Evolutionary conservation across 2,888 invertebrate genomes (phyloP).

Genomic region (Amphipoea lucens): DNA sequence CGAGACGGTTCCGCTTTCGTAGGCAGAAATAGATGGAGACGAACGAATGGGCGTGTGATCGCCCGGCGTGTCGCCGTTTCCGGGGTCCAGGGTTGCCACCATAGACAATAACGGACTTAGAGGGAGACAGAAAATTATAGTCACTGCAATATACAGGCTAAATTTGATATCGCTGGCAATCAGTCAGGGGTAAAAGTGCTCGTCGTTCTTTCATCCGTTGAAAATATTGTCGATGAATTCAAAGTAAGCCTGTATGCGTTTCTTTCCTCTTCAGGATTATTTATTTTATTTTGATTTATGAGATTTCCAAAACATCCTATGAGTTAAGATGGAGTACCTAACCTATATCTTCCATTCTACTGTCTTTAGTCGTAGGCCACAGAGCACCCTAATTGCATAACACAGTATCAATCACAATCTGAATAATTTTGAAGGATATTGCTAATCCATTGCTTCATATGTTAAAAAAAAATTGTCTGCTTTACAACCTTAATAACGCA

Average conservation of each 20-base stretch:
- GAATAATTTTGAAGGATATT: background rate
- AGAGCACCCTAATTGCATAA: no score
- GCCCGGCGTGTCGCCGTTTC: constrained; percentile 83
- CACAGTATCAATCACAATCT: background rate
- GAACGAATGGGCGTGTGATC: constrained; percentile 77
- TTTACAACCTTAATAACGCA: background rate
- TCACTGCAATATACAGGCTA: background rate
- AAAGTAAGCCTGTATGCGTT: background rate
- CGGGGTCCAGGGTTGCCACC: constrained; percentile 76
- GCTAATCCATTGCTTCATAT: background rate
- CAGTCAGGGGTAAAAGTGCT: background rate
- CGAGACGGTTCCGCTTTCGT: constrained; percentile 87
- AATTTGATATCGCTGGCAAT: background rate
- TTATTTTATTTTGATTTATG: background rate
- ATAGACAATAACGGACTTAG: background rate
- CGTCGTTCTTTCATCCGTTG: background rate
- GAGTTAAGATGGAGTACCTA: background rate
- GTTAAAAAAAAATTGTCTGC: background rate
- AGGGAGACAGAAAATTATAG: background rate
- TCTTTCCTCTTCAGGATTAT: background rate
- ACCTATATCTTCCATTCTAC: background rate
- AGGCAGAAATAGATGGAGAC: constrained; percentile 84
- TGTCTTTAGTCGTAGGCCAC: background rate
- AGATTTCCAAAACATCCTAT: background rate
- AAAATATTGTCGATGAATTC: background rate